Evolutionary conservation across 1,140 invertebrate species (phyloP).

Genomic region (Tyrophagus putrescentiae): DNA sequence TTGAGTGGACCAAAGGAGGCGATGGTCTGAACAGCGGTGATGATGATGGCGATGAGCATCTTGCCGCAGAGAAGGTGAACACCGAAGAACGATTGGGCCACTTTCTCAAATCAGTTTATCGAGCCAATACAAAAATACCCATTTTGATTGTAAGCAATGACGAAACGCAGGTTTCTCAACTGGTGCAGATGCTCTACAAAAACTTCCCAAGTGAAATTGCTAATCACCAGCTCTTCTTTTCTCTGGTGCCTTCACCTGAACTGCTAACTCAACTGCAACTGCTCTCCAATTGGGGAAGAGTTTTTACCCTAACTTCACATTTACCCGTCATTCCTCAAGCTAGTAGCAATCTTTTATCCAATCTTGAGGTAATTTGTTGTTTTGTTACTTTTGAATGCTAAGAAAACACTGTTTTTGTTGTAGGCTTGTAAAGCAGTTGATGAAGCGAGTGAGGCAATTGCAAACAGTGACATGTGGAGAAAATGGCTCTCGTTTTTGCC

Average conservation of each 20-base stretch:
- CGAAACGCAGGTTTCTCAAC: neutral
- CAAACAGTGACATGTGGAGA: neutral
- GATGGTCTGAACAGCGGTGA: too few species aligned
- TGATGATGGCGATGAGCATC: neutral
- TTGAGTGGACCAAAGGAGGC: neutral
- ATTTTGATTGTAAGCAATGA: slow-evolving; percentile 1
- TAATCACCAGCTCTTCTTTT: slow-evolving; percentile 13
- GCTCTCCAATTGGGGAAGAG: neutral
- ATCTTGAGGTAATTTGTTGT: neutral
- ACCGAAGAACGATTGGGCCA: neutral
- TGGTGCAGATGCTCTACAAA: neutral
- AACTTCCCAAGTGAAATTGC: neutral
- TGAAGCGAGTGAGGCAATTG: neutral
- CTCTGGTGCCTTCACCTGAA: slow-evolving; percentile 10
- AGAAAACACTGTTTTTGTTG: neutral
- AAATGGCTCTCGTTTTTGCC: slow-evolving; percentile 12
- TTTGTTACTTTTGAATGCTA: neutral
- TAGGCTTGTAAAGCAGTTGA: neutral
- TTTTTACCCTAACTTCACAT: slow-evolving; percentile 10
- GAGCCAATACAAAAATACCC: slow-evolving; percentile 1
- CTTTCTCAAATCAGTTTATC: neutral
- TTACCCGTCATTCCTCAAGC: neutral
- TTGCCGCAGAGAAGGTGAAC: neutral
- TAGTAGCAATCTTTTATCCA: neutral
- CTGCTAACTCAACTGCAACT: neutral